Conservation (phyloP, 1,140 invertebrate species). For the Zophobas morio region DNA sequence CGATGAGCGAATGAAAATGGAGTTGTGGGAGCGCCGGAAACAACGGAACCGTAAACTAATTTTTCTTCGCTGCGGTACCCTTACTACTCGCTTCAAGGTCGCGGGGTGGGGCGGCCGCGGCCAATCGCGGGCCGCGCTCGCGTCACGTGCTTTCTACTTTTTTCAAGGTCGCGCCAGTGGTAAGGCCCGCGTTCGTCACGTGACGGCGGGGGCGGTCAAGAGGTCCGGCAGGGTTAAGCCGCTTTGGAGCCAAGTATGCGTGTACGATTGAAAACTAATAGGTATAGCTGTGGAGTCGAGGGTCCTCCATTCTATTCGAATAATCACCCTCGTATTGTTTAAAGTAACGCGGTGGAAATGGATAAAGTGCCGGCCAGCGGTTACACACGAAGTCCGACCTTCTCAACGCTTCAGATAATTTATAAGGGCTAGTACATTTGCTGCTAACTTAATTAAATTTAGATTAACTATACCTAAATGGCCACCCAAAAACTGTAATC, state of each 20-base stretch:
- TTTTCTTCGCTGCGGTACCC: not conserved
- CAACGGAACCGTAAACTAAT: not conserved
- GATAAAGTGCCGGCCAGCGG: constrained; percentile 41
- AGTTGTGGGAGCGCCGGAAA: not conserved
- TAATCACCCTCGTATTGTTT: constrained; percentile 35
- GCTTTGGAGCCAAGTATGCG: not conserved
- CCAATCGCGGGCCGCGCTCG: no score
- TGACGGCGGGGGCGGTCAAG: not conserved
- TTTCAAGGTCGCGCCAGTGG: no score
- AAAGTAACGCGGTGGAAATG: constrained; percentile 33
- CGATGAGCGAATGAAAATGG: constrained; percentile 11
- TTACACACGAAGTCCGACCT: constrained; percentile 41
- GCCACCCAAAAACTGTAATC: constrained; percentile 53
- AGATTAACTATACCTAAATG: constrained; percentile 55
- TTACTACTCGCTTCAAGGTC: no score
- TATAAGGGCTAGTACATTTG: constrained; percentile 47
- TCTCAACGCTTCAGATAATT: constrained; percentile 46
- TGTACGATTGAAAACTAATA: constrained; percentile 26
- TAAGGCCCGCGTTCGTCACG: no score
- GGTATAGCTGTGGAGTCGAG: not conserved
- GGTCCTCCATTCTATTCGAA: constrained; percentile 30
- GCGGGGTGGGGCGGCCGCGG: no score
- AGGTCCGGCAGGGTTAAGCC: not conserved
- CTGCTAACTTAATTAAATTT: constrained; percentile 56
- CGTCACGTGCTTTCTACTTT: no score